A percentile compares a stretch with the other conserved stretches of the same genome.
phyloP scores from a whole-genome alignment of 2,888 invertebrate genomes.

The Cantharis rustica region DNA sequence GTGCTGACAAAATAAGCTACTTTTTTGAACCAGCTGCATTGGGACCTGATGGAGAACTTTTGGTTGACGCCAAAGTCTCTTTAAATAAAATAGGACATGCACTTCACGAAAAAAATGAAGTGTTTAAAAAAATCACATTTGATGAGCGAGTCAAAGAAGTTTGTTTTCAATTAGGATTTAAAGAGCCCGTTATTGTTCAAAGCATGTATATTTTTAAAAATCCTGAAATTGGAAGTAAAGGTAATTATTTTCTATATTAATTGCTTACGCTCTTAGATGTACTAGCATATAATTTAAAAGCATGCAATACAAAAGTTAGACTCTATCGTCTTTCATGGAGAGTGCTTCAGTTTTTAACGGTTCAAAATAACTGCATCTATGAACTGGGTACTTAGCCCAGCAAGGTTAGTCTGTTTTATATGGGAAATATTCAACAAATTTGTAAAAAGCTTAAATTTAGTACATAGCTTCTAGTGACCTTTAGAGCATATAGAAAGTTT shows the following conservation, averaged over 20 bases:
- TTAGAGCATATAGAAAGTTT: no score
- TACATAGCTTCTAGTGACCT: no score
- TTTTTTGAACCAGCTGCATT: conserved; percentile 89
- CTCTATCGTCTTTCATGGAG: no score
- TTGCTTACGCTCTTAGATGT: not conserved
- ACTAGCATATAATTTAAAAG: not conserved
- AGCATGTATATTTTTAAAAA: conserved; percentile 99
- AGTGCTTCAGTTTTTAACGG: no score
- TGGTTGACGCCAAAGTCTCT: conserved; percentile 67
- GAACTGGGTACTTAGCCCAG: no score
- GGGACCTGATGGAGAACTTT: conserved; percentile 72
- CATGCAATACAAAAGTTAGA: not conserved
- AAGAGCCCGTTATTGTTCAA: conserved; percentile 85
- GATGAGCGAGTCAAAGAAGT: conserved; percentile 80
- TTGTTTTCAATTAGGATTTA: conserved; percentile 72
- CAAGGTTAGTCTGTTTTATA: no score
- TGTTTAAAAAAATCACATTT: conserved; percentile 83
- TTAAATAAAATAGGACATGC: conserved; percentile 91
- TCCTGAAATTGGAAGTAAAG: conserved; percentile 87
- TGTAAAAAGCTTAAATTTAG: no score
- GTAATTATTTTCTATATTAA: conserved; percentile 55
- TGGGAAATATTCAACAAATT: no score
- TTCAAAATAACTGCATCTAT: no score
- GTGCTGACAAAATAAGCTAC: conserved; percentile 87
- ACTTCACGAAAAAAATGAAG: conserved; percentile 78